Evolutionary conservation across 2,113 vertebrate species (phyloP).

Genomic region (Natator depressus): DNA sequence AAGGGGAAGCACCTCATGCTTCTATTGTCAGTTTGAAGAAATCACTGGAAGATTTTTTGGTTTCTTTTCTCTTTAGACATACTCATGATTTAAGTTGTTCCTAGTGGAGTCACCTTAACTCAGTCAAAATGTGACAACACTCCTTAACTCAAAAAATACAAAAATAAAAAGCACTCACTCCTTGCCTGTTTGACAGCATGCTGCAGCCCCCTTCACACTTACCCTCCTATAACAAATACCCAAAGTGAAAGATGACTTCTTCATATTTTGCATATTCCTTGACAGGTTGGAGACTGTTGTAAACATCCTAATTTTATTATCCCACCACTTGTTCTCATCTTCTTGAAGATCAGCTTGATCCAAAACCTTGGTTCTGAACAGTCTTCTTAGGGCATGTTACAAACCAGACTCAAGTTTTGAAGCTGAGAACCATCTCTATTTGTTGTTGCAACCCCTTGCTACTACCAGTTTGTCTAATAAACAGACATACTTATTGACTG

Average conservation of each 20-base stretch:
- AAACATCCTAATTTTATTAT: not conserved
- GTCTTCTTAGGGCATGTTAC: not conserved
- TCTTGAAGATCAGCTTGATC: not conserved
- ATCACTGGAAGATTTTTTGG: not conserved
- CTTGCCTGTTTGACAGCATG: not conserved
- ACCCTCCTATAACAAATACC: not conserved
- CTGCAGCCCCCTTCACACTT: not conserved
- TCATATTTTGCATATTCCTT: not conserved
- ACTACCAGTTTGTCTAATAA: not conserved
- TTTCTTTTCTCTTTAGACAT: not conserved
- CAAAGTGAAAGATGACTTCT: not conserved
- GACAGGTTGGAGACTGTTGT: not conserved
- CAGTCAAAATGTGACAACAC: rapidly evolving
- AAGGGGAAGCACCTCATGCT: not conserved
- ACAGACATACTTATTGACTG: not conserved
- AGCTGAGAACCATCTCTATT: not conserved
- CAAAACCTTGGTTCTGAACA: not conserved
- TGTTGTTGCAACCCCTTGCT: not conserved
- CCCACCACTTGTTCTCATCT: not conserved
- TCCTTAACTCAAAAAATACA: not conserved
- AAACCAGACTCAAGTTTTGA: not conserved
- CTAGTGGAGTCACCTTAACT: not conserved
- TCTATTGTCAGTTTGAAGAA: not conserved
- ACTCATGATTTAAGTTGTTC: not conserved
- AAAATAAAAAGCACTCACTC: not conserved